phyloP scores from a whole-genome alignment of 2,888 invertebrate genomes.

The Coenonympha arcania region DNA sequence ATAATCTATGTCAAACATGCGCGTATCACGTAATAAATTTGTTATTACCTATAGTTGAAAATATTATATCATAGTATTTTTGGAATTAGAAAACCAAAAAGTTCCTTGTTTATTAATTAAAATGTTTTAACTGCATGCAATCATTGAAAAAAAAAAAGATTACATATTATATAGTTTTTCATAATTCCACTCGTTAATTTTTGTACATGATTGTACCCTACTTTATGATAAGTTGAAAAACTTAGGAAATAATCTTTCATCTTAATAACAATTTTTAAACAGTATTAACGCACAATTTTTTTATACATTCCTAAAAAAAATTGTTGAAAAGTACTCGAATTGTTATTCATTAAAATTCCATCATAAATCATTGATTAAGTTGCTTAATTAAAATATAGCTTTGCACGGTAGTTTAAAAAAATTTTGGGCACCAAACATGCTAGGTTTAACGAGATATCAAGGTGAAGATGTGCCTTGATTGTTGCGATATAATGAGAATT shows the following conservation, averaged over 20 bases:
- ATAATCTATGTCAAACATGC: too few relatives aligned
- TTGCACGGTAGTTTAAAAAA: constrained; percentile 17
- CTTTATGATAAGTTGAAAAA: background rate
- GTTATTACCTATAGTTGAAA: too few relatives aligned
- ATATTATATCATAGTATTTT: too few relatives aligned
- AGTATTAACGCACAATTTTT: constrained; percentile 24
- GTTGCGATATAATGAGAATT: constrained; percentile 8
- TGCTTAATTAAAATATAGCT: background rate
- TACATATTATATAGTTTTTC: too few relatives aligned
- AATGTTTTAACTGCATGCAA: too few relatives aligned
- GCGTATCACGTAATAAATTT: too few relatives aligned
- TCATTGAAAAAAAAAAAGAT: too few relatives aligned
- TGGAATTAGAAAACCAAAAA: too few relatives aligned
- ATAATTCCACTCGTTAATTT: too few relatives aligned
- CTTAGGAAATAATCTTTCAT: background rate
- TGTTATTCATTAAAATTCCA: too few relatives aligned
- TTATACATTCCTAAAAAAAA: constrained; percentile 10
- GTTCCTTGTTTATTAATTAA: too few relatives aligned
- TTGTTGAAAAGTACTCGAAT: constrained; percentile 1
- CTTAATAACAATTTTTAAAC: background rate
- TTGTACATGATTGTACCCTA: too few relatives aligned
- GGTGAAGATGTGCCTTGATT: constrained; percentile 29
- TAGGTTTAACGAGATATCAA: constrained; percentile 5
- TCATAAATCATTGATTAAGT: background rate
- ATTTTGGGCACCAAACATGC: constrained; percentile 9